Conservation (phyloP, 2,113 vertebrate genomes). For the Thermophis baileyi region DNA sequence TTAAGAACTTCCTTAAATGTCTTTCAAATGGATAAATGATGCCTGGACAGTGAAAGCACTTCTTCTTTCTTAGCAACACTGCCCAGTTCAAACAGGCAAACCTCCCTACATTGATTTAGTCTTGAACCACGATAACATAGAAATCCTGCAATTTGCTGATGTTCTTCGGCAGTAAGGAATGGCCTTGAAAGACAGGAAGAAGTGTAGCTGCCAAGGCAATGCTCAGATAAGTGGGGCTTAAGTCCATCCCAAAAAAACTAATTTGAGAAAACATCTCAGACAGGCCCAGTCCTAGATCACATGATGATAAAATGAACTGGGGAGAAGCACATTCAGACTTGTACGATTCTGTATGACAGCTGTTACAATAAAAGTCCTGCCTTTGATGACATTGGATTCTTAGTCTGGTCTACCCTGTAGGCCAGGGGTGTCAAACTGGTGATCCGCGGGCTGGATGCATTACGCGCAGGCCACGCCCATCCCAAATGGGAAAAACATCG, state of each 20-base stretch:
- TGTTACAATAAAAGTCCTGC: background rate
- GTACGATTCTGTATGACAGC: background rate
- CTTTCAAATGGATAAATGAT: background rate
- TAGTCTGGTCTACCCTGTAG: background rate
- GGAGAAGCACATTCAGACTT: background rate
- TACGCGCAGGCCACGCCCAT: no score
- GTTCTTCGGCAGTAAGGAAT: background rate
- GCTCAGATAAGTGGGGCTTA: background rate
- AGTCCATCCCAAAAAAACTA: no score
- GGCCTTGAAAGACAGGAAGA: background rate
- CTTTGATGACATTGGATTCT: background rate
- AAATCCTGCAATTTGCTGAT: background rate
- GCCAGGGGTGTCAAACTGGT: background rate
- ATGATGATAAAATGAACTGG: background rate
- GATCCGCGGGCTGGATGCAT: no score
- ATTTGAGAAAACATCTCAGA: background rate
- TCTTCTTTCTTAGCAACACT: background rate
- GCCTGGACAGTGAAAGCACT: background rate
- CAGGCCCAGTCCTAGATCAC: background rate
- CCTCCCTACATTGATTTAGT: background rate
- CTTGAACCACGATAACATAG: background rate
- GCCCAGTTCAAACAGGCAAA: background rate
- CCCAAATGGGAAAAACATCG: no score
- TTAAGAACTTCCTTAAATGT: background rate
- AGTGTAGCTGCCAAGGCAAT: background rate